A percentile compares a stretch with the other conserved stretches of the same genome.
phyloP scores from a whole-genome alignment of 2,888 invertebrate species.

The Hirtodrosophila trivittata region DNA sequence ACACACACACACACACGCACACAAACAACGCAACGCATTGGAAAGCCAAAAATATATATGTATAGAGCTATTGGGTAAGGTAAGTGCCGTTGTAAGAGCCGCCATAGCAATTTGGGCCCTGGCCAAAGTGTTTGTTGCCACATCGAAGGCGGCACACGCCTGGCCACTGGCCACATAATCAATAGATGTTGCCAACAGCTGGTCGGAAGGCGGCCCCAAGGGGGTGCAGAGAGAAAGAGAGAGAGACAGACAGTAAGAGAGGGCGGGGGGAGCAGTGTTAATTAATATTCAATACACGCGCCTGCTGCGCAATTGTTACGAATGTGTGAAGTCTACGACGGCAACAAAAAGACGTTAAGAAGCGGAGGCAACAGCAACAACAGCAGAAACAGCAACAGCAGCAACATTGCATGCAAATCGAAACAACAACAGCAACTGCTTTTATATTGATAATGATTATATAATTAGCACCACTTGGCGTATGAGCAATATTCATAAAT shows the following conservation, averaged over 20 bases:
- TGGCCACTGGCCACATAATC: slow-evolving; percentile 57
- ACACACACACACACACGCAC: slow-evolving; percentile 16
- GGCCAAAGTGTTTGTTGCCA: slow-evolving; percentile 44
- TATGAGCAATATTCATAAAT: slow-evolving; percentile 46
- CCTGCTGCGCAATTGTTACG: slow-evolving; percentile 76
- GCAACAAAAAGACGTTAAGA: slow-evolving; percentile 61
- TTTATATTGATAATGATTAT: slow-evolving; percentile 57
- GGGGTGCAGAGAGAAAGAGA: background rate
- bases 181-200: slow-evolving; percentile 33
- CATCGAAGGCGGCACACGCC: slow-evolving; percentile 36
- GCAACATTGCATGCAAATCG: slow-evolving; percentile 63
- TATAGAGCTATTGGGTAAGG: slow-evolving; percentile 70
- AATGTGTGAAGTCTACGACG: slow-evolving; percentile 66
- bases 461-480: slow-evolving; percentile 60
- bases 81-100: slow-evolving; percentile 67
- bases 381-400: slow-evolving; percentile 17
- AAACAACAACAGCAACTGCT: slow-evolving; percentile 16
- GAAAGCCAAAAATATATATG: slow-evolving; percentile 21
- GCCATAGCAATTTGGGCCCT: slow-evolving; percentile 19
- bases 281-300: slow-evolving; percentile 75
- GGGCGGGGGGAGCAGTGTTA: slow-evolving; percentile 28
- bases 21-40: slow-evolving; percentile 34
- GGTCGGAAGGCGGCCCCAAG: background rate
- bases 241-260: slow-evolving; percentile 1
- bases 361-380: slow-evolving; percentile 41